Evolutionary conservation across 1,140 invertebrate genomes (phyloP), one percentile per base, ranked within the genome.

Genomic region (Danaus melanippus): DNA sequence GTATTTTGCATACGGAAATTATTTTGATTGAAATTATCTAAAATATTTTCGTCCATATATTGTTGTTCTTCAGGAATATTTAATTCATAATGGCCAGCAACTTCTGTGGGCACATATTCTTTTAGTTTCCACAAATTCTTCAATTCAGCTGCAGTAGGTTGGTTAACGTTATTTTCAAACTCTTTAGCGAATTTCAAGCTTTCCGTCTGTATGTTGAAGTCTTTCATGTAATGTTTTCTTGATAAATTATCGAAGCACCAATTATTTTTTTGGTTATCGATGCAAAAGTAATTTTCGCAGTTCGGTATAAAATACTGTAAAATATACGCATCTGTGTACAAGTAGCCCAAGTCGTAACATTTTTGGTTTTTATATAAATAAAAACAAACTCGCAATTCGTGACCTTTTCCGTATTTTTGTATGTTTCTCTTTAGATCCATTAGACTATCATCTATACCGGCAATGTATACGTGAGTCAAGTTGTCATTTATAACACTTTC

Each of bases 381-480:
- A 49, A 61, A 65, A 48, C 50, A 43, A 6, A 65, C 17, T 15
- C 45, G 1, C 10, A 65, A 12, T 12, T 60, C 55, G 10, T 46
- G n/a, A 2, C 47, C 47, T 47, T 17, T 0, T 5, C 53, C 53
- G 10, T 53, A 10, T 32, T 58, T 51, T 45, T 61, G 2, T 3
- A 65, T 55, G 10, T 61, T 56, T 0, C 11, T 17, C 44, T 53
- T 65, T 0, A 65, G 41, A 11, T 65, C 15, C 8, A 56, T 43
- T n/a, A 65, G 52, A 11, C 58, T 52, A 32, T 58, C 41, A 32
- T 65, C 62, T 17, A 51, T 46, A 3, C 62, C 62, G 8, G 52
- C 55, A 58, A 65, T 41, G 39, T 58, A 58, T 1, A 61, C 15
- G 10, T 12, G 17, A n/a, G 41, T 56, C 41, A 43, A 7, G n/a